Percentiles rank a stretch among this genome's conserved stretches.
Conservation (phyloP, 1,140 invertebrate species). For the Bombus picipes region DNA sequence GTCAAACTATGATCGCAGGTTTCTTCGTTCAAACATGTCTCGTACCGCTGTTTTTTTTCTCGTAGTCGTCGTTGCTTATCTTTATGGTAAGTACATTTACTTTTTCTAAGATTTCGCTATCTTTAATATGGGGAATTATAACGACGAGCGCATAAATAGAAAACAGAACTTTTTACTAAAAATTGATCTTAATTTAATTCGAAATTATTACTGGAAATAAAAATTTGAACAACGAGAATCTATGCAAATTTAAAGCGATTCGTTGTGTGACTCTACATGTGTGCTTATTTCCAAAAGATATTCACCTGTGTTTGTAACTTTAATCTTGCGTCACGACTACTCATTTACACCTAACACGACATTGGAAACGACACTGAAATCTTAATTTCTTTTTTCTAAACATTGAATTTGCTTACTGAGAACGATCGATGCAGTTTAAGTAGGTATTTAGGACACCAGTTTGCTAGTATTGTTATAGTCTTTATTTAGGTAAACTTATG, state of each 20-base stretch:
- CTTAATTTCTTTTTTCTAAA: no score
- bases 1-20: neutral
- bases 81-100: neutral
- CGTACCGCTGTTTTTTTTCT: no score
- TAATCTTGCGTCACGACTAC: neutral
- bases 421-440: no score
- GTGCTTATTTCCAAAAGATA: neutral
- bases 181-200: no score
- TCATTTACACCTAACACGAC: neutral
- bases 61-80: neutral
- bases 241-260: neutral
- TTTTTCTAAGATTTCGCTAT: neutral
- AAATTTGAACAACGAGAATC: neutral
- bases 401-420: neutral
- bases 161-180: no score
- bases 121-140: no score
- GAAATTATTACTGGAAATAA: no score
- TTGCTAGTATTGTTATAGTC: neutral
- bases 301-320: neutral
- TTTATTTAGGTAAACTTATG: neutral
- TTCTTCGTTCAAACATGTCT: no score
- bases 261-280: neutral
- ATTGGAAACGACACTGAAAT: neutral
- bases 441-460: neutral
- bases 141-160: no score